These are phyloP conservation scores for Cephonodes hylas DNA, from an alignment of 2,888 invertebrate genomes.

Conservation along the genomic window DNA sequence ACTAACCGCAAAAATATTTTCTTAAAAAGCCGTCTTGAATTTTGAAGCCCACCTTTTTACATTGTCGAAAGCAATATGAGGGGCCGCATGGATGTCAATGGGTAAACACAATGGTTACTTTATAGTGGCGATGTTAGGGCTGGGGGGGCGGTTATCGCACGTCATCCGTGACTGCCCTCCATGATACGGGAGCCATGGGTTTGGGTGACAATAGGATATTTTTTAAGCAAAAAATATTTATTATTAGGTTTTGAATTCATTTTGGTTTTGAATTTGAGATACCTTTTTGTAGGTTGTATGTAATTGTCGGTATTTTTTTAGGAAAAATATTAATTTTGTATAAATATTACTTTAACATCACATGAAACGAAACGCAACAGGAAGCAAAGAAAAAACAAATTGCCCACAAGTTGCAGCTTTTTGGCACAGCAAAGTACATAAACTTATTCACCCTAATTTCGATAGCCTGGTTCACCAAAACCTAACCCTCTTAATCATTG, in stretches of 20 bases:
- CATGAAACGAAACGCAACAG: too few relatives aligned
- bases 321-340: too few relatives aligned
- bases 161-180: slow-evolving; percentile 1
- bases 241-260: too few relatives aligned
- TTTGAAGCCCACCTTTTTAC: not conserved
- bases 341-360: too few relatives aligned
- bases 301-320: too few relatives aligned
- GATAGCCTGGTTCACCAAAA: too few relatives aligned
- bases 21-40: not conserved
- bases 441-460: too few relatives aligned
- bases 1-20: not conserved
- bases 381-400: too few relatives aligned
- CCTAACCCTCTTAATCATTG: too few relatives aligned
- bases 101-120: slow-evolving; percentile 17
- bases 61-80: not conserved
- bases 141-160: slow-evolving; percentile 1
- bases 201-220: not conserved
- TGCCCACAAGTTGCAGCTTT: too few relatives aligned
- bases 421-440: too few relatives aligned
- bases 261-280: too few relatives aligned
- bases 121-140: slow-evolving; percentile 12
- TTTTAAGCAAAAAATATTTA: not conserved
- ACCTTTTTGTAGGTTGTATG: not conserved
- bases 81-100: slow-evolving; percentile 6
- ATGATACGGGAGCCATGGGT: not conserved